These are phyloP conservation scores for Hydraecia micacea DNA, from an alignment of 2,888 invertebrate species.

Conservation along the genomic window DNA sequence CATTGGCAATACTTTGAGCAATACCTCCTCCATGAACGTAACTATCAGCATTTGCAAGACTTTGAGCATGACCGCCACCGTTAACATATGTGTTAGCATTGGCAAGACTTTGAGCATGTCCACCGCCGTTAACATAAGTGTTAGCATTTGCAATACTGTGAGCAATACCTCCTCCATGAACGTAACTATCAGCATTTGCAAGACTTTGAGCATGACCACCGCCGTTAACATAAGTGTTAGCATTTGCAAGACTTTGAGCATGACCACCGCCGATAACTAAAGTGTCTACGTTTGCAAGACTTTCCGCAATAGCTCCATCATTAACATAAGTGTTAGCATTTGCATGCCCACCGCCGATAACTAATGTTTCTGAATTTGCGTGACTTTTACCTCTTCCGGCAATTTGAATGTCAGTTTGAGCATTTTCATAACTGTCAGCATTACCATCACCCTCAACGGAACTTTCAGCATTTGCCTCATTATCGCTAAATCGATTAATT, in stretches of 20 bases:
- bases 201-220: rapidly evolving
- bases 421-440: not conserved
- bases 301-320: not conserved
- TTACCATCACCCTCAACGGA: not conserved
- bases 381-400: too few species aligned
- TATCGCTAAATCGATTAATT: not conserved
- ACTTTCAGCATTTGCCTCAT: not conserved
- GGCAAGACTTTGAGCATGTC: not conserved
- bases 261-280: rapidly evolving
- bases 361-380: too few species aligned
- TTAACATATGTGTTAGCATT: not conserved
- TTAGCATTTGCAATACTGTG: not conserved
- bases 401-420: too few species aligned
- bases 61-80: rapidly evolving
- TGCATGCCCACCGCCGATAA: not conserved
- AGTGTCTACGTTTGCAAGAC: not conserved
- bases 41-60: not conserved
- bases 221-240: rapidly evolving
- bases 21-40: not conserved
- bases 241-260: not conserved
- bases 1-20: not conserved
- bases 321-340: not conserved
- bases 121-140: rapidly evolving
- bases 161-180: not conserved
- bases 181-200: not conserved